phyloP scores from a whole-genome alignment of 2,888 invertebrate genomes.

The Sabatieria punctata region DNA sequence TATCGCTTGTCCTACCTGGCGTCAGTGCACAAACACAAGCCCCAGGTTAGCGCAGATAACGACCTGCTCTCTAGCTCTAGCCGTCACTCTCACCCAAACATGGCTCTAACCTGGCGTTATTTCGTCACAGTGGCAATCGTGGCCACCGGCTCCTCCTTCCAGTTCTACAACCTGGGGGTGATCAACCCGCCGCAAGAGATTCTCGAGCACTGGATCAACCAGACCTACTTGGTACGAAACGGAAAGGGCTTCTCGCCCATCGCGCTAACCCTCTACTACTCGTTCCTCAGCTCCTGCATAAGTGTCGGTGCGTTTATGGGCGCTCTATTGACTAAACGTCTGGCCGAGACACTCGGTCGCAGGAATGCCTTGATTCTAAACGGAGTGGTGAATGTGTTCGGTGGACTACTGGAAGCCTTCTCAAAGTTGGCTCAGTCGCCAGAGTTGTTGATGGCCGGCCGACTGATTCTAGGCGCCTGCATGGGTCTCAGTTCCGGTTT shows the following conservation, averaged over 20 bases:
- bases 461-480: slow-evolving; percentile 23
- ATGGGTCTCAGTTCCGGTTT: slow-evolving; percentile 31
- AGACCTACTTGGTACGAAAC: background rate
- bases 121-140: too few relatives aligned
- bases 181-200: slow-evolving; percentile 7
- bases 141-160: slow-evolving; percentile 6
- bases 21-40: too few relatives aligned
- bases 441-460: slow-evolving; percentile 32
- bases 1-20: too few relatives aligned
- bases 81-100: too few relatives aligned
- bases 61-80: too few relatives aligned
- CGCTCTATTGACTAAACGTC: slow-evolving; percentile 27
- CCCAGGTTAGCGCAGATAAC: too few relatives aligned
- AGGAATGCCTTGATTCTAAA: slow-evolving; percentile 10
- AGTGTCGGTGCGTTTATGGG: slow-evolving; percentile 31
- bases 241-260: background rate
- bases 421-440: slow-evolving; percentile 24
- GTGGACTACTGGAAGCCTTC: slow-evolving; percentile 25
- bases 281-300: slow-evolving; percentile 29
- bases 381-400: slow-evolving; percentile 15
- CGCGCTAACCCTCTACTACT: slow-evolving; percentile 22
- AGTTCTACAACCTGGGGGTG: slow-evolving; percentile 7
- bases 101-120: too few relatives aligned
- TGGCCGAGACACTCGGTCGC: slow-evolving; percentile 29
- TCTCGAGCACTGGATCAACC: slow-evolving; percentile 5